Percentiles rank a stretch among this genome's conserved stretches.
Conservation (phyloP, 35 echinoderm and acorn worm genomes). For the Apostichopus japonicus region DNA sequence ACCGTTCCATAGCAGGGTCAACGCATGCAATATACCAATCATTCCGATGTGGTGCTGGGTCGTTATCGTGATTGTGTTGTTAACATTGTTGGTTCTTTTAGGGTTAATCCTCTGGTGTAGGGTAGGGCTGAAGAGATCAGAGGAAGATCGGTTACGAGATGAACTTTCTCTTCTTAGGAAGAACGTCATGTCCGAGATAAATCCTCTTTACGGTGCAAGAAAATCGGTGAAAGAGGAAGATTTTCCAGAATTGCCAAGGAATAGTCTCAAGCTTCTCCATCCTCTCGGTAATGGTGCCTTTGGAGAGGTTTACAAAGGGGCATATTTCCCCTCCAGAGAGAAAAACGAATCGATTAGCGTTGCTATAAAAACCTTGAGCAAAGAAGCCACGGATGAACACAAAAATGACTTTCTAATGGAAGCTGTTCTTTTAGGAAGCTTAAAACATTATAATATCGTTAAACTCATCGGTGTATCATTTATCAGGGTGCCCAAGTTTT, state of each 20-base stretch:
- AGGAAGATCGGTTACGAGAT: conserved; percentile 24
- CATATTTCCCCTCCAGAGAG: conserved; percentile 51
- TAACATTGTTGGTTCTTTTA: neutral
- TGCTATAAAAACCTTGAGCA: conserved; percentile 77
- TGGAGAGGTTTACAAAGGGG: conserved; percentile 88
- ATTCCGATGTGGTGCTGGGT: conserved; percentile 32
- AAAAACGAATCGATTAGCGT: conserved; percentile 65
- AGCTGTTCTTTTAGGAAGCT: conserved; percentile 83
- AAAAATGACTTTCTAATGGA: conserved; percentile 90
- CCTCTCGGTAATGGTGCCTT: conserved; percentile 83
- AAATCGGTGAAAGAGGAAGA: conserved; percentile 19
- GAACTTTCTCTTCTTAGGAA: conserved; percentile 33
- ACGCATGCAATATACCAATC: neutral
- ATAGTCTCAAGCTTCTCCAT: conserved; percentile 36
- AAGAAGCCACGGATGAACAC: conserved; percentile 72
- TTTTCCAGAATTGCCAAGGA: conserved; percentile 13
- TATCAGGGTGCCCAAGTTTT: conserved; percentile 74
- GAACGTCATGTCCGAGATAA: conserved; percentile 33
- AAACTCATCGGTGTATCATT: conserved; percentile 88
- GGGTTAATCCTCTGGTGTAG: neutral
- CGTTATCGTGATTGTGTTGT: neutral
- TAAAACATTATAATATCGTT: conserved; percentile 83
- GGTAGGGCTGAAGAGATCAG: neutral
- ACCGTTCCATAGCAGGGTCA: neutral
- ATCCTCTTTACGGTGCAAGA: conserved; percentile 28